A percentile compares a stretch with the other conserved stretches of the same genome.
Evolutionary conservation across 2,888 invertebrate species (phyloP).

Genomic region (Ormyrus thymus): DNA sequence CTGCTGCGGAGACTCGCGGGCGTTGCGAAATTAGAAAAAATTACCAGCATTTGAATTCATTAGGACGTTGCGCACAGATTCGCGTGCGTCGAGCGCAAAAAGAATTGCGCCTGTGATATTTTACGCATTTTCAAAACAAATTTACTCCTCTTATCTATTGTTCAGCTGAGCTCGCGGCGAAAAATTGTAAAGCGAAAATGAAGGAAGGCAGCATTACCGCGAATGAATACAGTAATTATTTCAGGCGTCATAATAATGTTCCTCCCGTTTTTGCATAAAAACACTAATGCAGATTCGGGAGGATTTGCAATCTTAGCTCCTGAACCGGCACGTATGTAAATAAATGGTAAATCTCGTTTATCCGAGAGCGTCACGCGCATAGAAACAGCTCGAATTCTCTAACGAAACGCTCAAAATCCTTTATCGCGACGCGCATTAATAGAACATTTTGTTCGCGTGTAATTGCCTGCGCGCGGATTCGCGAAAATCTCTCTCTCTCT

Average conservation of each 20-base stretch:
- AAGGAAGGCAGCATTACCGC: background rate
- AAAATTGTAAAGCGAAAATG: background rate
- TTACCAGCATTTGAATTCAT: conserved; percentile 24
- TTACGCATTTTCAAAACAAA: conserved; percentile 13
- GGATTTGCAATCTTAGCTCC: conserved; percentile 6
- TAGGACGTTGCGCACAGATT: conserved; percentile 18
- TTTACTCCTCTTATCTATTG: conserved; percentile 14
- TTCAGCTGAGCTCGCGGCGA: background rate
- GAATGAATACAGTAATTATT: conserved; percentile 23
- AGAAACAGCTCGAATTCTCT: conserved; percentile 10
- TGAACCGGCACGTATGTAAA: background rate
- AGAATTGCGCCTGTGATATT: background rate
- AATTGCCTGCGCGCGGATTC: background rate
- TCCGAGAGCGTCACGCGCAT: conserved; percentile 9
- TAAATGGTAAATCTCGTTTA: conserved; percentile 40
- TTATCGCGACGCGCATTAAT: background rate
- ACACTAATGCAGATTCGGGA: conserved; percentile 9
- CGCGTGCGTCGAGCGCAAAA: background rate
- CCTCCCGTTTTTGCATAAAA: conserved; percentile 18
- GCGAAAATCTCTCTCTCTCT: background rate
- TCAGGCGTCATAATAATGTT: conserved; percentile 35
- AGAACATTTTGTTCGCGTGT: background rate
- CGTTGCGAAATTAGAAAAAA: conserved; percentile 9
- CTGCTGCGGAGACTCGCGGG: no score
- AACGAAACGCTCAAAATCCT: background rate